Evolutionary conservation across 2,888 invertebrate genomes (phyloP).

Genomic region (Pseudococcus jackbeardsleyi): DNA sequence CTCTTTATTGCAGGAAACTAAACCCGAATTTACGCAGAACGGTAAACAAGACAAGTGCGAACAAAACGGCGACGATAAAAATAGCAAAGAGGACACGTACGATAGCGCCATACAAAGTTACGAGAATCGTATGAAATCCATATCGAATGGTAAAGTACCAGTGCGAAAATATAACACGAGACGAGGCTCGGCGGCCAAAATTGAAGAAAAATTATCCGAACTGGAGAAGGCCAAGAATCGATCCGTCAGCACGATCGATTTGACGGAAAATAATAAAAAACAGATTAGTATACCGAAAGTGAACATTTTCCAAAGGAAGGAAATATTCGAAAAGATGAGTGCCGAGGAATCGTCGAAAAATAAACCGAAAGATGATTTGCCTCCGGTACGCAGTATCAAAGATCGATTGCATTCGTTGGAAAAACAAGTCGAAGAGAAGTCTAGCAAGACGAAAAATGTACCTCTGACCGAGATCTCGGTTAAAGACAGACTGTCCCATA

Average conservation of each 20-base stretch:
- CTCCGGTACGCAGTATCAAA: slow-evolving; percentile 36
- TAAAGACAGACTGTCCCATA: slow-evolving; percentile 37
- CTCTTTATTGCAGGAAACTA: slow-evolving; percentile 30
- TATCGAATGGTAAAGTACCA: slow-evolving; percentile 27
- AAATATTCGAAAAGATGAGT: slow-evolving; percentile 80
- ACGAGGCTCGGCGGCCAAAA: slow-evolving; percentile 72
- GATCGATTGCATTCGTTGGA: slow-evolving; percentile 25
- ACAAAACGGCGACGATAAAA: not conserved
- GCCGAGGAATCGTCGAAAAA: not conserved
- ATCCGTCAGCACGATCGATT: slow-evolving; percentile 69
- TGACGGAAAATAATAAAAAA: slow-evolving; percentile 69
- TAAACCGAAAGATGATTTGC: not conserved
- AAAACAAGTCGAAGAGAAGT: not conserved
- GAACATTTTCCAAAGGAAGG: slow-evolving; percentile 84
- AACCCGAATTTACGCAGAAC: slow-evolving; percentile 56
- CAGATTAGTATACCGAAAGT: slow-evolving; percentile 74
- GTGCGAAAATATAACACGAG: slow-evolving; percentile 21
- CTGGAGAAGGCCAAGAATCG: slow-evolving; percentile 66
- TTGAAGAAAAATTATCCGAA: slow-evolving; percentile 76
- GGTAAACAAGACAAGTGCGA: not conserved
- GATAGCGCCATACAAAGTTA: slow-evolving; percentile 59
- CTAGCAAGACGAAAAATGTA: not conserved
- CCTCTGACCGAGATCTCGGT: slow-evolving; percentile 25
- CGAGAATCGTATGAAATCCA: slow-evolving; percentile 46
- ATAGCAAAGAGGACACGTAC: slow-evolving; percentile 36